Evolutionary conservation across 1,140 invertebrate species (phyloP).

Genomic region (Batillaria attramentaria): DNA sequence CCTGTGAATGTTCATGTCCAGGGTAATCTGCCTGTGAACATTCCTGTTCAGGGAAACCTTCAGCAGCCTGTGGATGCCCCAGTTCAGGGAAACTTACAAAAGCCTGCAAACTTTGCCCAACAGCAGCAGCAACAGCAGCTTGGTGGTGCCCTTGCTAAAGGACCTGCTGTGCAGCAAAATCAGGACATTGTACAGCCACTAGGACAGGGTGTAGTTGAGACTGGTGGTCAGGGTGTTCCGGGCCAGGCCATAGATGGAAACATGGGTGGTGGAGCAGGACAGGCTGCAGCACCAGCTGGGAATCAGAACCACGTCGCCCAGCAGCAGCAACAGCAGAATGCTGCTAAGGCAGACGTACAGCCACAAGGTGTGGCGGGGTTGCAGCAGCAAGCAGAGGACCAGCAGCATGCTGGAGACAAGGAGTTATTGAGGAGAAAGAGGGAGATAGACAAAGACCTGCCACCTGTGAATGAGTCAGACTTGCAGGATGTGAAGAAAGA

Average conservation of each 20-base stretch:
- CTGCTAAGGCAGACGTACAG: neutral
- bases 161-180: too few relatives aligned
- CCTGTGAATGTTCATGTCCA: too few relatives aligned
- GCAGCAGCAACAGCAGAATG: neutral
- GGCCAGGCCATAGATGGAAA: too few relatives aligned
- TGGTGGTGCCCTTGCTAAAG: neutral
- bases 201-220: neutral
- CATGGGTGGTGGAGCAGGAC: neutral
- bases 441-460: neutral
- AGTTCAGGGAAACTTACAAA: too few relatives aligned
- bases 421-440: conserved; percentile 4
- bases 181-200: too few relatives aligned
- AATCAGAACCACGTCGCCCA: neutral
- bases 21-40: too few relatives aligned
- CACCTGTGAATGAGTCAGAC: too few relatives aligned
- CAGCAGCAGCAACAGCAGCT: neutral
- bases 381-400: neutral
- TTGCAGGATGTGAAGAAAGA: neutral
- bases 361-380: neutral
- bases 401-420: neutral
- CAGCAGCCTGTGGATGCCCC: too few relatives aligned
- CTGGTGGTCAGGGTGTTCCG: neutral
- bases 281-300: neutral
- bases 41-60: too few relatives aligned
- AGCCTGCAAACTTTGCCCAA: neutral